These are phyloP conservation scores for Glareola pratincola DNA, from an alignment of 2,113 vertebrate species.

Conservation along the genomic window DNA sequence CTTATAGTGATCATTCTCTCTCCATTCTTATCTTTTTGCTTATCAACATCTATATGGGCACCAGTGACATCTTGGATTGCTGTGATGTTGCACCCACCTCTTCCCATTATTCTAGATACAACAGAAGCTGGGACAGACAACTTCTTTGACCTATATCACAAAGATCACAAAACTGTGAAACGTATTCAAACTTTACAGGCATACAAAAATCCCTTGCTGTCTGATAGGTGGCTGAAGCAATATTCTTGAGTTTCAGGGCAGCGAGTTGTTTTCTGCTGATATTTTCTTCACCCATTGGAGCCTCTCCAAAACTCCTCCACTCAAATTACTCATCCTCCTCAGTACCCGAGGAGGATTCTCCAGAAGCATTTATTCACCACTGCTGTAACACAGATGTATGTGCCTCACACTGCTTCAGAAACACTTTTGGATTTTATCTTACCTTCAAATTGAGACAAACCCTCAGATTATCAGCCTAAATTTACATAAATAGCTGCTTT, in stretches of 20 bases:
- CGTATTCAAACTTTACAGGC: neutral
- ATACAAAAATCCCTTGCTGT: neutral
- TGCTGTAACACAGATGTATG: neutral
- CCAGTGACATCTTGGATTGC: conserved; percentile 98
- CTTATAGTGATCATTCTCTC: conserved; percentile 99
- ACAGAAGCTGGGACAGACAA: conserved; percentile 97
- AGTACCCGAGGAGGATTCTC: neutral
- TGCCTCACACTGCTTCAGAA: neutral
- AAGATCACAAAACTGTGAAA: conserved; percentile 44
- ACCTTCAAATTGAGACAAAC: neutral
- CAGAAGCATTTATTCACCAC: neutral
- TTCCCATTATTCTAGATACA: conserved; percentile 97
- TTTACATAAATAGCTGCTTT: neutral
- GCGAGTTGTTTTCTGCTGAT: neutral
- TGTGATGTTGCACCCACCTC: conserved; percentile 98
- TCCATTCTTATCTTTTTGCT: conserved; percentile 99
- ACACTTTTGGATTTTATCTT: neutral
- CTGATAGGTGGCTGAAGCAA: neutral
- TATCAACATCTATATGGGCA: conserved; percentile 98
- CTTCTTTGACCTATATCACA: conserved; percentile 91
- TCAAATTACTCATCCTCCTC: neutral
- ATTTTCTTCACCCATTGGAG: neutral
- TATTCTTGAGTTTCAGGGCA: neutral
- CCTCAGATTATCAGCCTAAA: neutral
- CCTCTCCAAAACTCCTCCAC: neutral